phyloP scores from a whole-genome alignment of 1,140 invertebrate species.

The Rhagoletis zephyria region DNA sequence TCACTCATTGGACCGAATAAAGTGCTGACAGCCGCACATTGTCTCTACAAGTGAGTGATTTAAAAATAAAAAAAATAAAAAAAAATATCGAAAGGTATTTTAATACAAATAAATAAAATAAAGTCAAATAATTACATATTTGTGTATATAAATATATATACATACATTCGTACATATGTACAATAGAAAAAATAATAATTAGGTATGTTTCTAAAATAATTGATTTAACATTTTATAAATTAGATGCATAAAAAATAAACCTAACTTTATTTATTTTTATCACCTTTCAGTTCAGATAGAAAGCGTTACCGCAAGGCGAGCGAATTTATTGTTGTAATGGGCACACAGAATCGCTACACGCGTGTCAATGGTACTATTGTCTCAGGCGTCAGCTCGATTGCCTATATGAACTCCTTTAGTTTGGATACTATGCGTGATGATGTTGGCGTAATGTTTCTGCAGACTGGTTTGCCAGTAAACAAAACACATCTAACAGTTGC shows the following conservation, averaged over 20 bases:
- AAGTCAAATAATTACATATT: not conserved
- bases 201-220: no score
- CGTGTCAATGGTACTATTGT: conserved; percentile 65
- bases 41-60: conserved; percentile 71
- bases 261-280: not conserved
- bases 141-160: not conserved
- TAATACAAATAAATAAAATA: no score
- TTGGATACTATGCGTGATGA: conserved; percentile 70
- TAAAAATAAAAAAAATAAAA: no score
- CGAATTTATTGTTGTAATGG: conserved; percentile 69
- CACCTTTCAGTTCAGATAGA: conserved; percentile 59
- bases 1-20: conserved; percentile 69
- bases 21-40: conserved; percentile 75
- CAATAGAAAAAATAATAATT: not conserved
- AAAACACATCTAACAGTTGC: conserved; percentile 59
- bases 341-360: conserved; percentile 66
- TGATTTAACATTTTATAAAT: no score
- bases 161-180: not conserved
- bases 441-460: conserved; percentile 67
- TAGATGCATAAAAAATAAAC: no score
- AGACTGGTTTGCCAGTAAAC: conserved; percentile 53
- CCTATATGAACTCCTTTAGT: conserved; percentile 70
- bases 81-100: no score
- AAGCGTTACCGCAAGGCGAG: conserved; percentile 66
- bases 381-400: conserved; percentile 66